These are phyloP conservation scores for Drosophila busckii DNA, from an alignment of 1,140 invertebrate species.

Conservation along the genomic window DNA sequence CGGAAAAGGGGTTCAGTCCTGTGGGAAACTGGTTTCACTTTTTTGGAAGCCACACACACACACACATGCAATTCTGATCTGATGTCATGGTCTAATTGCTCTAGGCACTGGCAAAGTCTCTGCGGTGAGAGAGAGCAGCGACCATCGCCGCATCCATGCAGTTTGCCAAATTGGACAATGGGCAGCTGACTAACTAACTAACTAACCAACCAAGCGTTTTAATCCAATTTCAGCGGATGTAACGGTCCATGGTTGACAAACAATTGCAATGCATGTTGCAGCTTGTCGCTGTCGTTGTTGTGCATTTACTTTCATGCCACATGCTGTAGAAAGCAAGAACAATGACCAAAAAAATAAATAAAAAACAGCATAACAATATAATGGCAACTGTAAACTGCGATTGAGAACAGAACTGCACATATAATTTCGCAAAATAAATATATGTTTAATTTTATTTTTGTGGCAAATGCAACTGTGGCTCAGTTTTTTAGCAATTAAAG, in stretches of 20 bases:
- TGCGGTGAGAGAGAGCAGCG: slow-evolving; percentile 28
- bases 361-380: slow-evolving; percentile 32
- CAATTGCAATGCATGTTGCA: slow-evolving; percentile 60
- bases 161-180: background rate
- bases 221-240: slow-evolving; percentile 76
- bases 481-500: slow-evolving; percentile 56
- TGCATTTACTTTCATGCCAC: no score
- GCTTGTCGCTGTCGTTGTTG: slow-evolving; percentile 19
- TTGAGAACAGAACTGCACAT: no score
- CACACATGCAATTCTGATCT: slow-evolving; percentile 7
- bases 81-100: slow-evolving; percentile 70
- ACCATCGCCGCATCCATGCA: background rate
- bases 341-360: no score
- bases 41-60: slow-evolving; percentile 16
- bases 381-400: no score
- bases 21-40: slow-evolving; percentile 20
- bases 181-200: slow-evolving; percentile 3
- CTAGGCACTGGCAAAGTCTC: slow-evolving; percentile 46
- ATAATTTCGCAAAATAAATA: no score
- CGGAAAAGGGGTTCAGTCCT: slow-evolving; percentile 49
- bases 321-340: slow-evolving; percentile 6
- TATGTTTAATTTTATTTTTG: no score
- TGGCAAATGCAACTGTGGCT: slow-evolving; percentile 25
- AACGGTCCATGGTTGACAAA: slow-evolving; percentile 75
- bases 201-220: slow-evolving; percentile 45